These are phyloP conservation scores for Schlechtendalia chinensis DNA, from an alignment of 1,140 invertebrate species.

Conservation along the genomic window DNA sequence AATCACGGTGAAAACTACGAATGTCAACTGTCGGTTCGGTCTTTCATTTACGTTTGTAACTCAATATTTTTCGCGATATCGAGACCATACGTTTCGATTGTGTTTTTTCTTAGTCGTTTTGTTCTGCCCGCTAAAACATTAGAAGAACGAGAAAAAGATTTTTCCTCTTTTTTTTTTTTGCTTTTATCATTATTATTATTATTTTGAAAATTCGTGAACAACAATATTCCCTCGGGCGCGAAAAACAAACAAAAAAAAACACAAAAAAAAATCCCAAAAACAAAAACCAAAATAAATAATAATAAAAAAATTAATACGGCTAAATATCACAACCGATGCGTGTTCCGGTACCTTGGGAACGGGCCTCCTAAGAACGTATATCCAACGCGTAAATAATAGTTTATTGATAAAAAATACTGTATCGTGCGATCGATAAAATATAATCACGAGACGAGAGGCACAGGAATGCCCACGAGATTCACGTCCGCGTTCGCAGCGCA, in stretches of 20 bases:
- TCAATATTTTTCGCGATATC: background rate
- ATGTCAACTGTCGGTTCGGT: too few species aligned
- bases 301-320: constrained; percentile 22
- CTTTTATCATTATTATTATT: too few species aligned
- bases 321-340: constrained; percentile 31
- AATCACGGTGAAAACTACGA: too few species aligned
- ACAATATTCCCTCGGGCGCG: constrained; percentile 9
- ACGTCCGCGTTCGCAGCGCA: constrained; percentile 61
- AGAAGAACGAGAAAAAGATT: background rate
- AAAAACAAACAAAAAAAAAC: too few species aligned
- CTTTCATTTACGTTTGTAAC: background rate
- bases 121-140: too few species aligned
- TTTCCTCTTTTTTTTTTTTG: background rate
- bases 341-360: constrained; percentile 21
- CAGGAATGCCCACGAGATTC: constrained; percentile 56
- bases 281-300: too few species aligned
- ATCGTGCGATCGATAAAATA: constrained; percentile 26
- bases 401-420: constrained; percentile 41
- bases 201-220: background rate
- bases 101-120: too few species aligned
- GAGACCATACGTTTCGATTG: too few species aligned
- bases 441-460: constrained; percentile 10
- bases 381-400: constrained; percentile 34
- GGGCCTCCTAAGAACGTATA: constrained; percentile 3
- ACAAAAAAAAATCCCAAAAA: too few species aligned